Conservation (phyloP, 1,140 invertebrate genomes). For the Cydia strobilella region DNA sequence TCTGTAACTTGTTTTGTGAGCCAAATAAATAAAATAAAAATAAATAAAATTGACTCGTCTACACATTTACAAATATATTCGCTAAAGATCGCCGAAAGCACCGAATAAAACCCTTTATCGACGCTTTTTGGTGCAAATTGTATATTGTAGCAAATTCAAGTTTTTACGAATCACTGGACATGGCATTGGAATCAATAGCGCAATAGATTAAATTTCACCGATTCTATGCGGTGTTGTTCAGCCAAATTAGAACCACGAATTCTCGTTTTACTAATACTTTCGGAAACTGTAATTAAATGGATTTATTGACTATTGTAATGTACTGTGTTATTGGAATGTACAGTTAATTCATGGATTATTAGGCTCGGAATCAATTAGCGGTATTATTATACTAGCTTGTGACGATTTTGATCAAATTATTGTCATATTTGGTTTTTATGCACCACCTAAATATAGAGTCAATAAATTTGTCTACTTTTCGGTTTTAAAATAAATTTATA, state of each 20-base stretch:
- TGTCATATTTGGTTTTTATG: too few relatives aligned
- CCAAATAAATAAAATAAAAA: too few relatives aligned
- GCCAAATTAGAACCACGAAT: not conserved
- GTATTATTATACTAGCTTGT: too few relatives aligned
- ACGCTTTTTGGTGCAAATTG: not conserved
- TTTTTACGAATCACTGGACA: not conserved
- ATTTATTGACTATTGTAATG: not conserved
- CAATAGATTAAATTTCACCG: constrained; percentile 15
- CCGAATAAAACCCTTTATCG: not conserved
- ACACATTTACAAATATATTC: too few relatives aligned
- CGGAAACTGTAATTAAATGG: not conserved
- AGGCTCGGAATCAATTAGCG: not conserved
- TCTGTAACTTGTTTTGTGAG: too few relatives aligned
- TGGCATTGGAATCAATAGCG: not conserved
- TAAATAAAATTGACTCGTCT: too few relatives aligned
- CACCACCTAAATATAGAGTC: too few relatives aligned
- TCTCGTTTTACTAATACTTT: not conserved
- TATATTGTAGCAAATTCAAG: not conserved
- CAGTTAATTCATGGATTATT: not conserved
- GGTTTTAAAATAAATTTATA: too few relatives aligned
- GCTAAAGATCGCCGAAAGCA: too few relatives aligned
- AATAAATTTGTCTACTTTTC: too few relatives aligned
- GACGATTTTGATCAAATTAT: too few relatives aligned
- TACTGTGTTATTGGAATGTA: not conserved
- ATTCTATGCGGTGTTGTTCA: not conserved